phyloP scores from a whole-genome alignment of 2,888 invertebrate genomes.

The Clivina fossor region DNA sequence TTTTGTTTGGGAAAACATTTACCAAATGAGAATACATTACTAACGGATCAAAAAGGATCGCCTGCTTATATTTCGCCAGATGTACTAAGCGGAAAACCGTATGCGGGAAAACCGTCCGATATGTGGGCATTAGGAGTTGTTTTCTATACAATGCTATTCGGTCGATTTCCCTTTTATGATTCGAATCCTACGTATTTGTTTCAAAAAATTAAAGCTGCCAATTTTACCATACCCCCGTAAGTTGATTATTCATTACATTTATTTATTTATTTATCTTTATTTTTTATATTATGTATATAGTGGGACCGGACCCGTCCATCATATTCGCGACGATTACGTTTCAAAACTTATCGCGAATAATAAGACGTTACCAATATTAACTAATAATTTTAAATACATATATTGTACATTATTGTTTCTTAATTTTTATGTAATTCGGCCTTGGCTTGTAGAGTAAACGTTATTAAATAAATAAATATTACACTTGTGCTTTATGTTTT shows the following conservation, averaged over 20 bases:
- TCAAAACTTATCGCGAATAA: too few species aligned
- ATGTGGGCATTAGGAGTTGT: slow-evolving; percentile 84
- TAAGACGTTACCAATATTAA: too few species aligned
- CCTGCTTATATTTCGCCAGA: slow-evolving; percentile 83
- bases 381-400: too few species aligned
- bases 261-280: not conserved
- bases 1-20: slow-evolving; percentile 77
- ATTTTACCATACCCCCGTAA: slow-evolving; percentile 73
- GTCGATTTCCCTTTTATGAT: slow-evolving; percentile 81
- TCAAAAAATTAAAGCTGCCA: slow-evolving; percentile 72
- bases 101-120: slow-evolving; percentile 77
- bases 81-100: slow-evolving; percentile 74
- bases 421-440: too few species aligned
- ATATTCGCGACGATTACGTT: too few species aligned
- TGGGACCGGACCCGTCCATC: too few species aligned
- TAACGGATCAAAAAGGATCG: slow-evolving; percentile 76
- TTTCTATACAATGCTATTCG: slow-evolving; percentile 76
- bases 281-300: not conserved
- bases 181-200: slow-evolving; percentile 72
- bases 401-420: too few species aligned
- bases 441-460: too few species aligned
- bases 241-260: slow-evolving; percentile 44
- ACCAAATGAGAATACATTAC: slow-evolving; percentile 68
- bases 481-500: too few species aligned
- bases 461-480: too few species aligned